Evolutionary conservation across 2,888 invertebrate species (phyloP), one percentile per base, ranked within the genome.

Genomic region (Aphidius colemani): DNA sequence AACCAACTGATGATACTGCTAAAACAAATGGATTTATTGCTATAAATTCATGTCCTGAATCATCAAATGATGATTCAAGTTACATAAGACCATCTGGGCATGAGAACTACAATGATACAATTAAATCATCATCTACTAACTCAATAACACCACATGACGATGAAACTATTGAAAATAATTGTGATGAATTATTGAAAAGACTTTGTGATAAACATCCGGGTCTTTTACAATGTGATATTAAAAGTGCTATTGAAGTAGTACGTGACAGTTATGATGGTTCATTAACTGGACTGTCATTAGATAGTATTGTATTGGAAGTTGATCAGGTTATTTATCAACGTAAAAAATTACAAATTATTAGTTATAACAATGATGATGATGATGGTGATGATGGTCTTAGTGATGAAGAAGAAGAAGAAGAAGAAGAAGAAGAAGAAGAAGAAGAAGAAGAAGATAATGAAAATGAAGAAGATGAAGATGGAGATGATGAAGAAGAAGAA

Each of bases 181-280:
- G 67, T n/a, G 72, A 74, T 48, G 64, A 53, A 55, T 59, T 75
- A 13, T 55, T 76, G 63, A 53, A 66, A 18, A 61, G 61, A 46
- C 61, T 76, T 18, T 61, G 69, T 39, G 18, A 53, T 10, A 69
- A 66, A 44, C 70, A 71, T 48, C 53, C 66, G 7, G 74, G 71
- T 62, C 60, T 71, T 6, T 67, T 71, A 8, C 71, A 75, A 74
- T 75, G 64, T 59, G 76, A 77, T 66, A 64, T 77, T 39, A 30
- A 76, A 30, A 71, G 72, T 43, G 67, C 71, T 53, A 57, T 77
- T 55, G 39, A 66, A 3, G 65, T 63, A 40, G 69, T 77, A 30
- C 74, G 75, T 7, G 66, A 66, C 49, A 67, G 65, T 7, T 71
- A 73, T 61, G 72, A 72, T 13, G 68, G 74, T 53, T 67, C 73